Conservation (phyloP, 2,888 invertebrate genomes). For the Hololepta plana region DNA sequence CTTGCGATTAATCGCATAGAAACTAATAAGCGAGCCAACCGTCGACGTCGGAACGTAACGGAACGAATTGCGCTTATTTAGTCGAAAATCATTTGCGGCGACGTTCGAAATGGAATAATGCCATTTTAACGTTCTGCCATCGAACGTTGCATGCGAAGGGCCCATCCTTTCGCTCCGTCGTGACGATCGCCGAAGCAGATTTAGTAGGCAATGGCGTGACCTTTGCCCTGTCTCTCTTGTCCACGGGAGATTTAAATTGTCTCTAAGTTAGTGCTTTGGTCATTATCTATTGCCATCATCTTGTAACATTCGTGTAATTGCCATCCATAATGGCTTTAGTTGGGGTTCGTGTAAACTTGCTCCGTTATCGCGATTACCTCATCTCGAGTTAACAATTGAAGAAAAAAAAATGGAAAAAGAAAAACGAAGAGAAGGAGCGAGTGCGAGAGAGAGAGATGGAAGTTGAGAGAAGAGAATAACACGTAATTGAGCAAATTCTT, state of each 20-base stretch:
- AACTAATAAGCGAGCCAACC: no score
- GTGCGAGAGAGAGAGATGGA: no score
- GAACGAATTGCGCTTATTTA: no score
- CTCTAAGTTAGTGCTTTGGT: constrained; percentile 22
- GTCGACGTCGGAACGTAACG: no score
- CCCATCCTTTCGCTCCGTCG: constrained; percentile 21
- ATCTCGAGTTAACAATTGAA: constrained; percentile 9
- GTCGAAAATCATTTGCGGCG: no score
- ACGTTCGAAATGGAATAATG: no score
- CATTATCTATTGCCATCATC: constrained; percentile 24
- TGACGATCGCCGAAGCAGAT: constrained; percentile 23
- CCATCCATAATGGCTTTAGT: constrained; percentile 14
- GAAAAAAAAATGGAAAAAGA: no score
- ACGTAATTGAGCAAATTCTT: no score
- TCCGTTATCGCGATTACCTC: constrained; percentile 5
- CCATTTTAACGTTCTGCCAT: no score
- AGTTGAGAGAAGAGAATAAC: no score
- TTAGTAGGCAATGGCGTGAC: constrained; percentile 28
- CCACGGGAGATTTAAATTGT: constrained; percentile 26
- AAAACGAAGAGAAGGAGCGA: no score
- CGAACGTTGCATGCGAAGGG: constrained; percentile 24
- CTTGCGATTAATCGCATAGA: no score
- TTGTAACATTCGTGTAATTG: constrained; percentile 22
- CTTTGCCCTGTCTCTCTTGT: constrained; percentile 23
- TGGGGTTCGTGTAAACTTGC: constrained; percentile 11